phyloP scores from a whole-genome alignment of 2,113 vertebrate genomes.

The human (Homo sapiens) region GRCh38 chr2:61234501-61235000 shows the following conservation, averaged over 20 bases:
- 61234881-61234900: background rate
- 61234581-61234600: background rate
- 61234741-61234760: background rate
- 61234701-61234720: background rate
- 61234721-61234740: background rate
- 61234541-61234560: slow-evolving; percentile 1
- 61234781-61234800: background rate
- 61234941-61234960: background rate
- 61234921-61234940: background rate
- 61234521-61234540: background rate
- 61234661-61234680: background rate
- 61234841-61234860: background rate
- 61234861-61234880: background rate
- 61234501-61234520: background rate
- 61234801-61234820: background rate
- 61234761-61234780: background rate
- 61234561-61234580: background rate
- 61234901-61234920: background rate
- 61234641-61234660: too few species aligned
- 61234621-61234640: background rate
- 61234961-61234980: background rate
- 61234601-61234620: background rate
- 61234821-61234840: background rate
- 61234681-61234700: background rate
- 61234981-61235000: background rate